Evolutionary conservation across 1,140 invertebrate species (phyloP).

Genomic region (Panagrolaimus sp.): DNA sequence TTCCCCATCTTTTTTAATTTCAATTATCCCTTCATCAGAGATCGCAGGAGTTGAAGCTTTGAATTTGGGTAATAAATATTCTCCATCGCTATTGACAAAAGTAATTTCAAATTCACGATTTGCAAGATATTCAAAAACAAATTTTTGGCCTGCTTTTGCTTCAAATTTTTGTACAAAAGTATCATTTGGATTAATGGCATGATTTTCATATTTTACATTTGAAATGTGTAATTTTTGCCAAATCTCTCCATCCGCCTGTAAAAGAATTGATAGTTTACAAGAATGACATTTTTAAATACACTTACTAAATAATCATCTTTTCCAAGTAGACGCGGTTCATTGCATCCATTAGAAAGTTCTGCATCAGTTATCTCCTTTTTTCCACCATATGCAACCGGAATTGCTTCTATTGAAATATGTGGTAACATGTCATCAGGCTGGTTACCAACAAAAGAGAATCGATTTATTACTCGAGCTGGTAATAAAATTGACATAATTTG

Average conservation of each 20-base stretch:
- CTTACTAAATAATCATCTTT: slow-evolving; percentile 39
- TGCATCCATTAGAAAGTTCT: slow-evolving; percentile 26
- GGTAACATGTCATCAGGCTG: slow-evolving; percentile 25
- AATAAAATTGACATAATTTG: slow-evolving; percentile 40
- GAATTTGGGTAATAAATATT: slow-evolving; percentile 29
- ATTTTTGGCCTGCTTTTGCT: slow-evolving; percentile 23
- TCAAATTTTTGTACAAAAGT: slow-evolving; percentile 21
- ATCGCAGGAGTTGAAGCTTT: slow-evolving; percentile 34
- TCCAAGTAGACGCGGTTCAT: slow-evolving; percentile 20
- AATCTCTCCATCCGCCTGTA: slow-evolving; percentile 29
- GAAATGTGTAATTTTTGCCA: slow-evolving; percentile 25
- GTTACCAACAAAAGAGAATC: slow-evolving; percentile 31
- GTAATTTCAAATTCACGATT: slow-evolving; percentile 42
- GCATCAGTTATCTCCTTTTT: slow-evolving; percentile 27
- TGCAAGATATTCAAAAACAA: slow-evolving; percentile 37
- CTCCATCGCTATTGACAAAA: neutral
- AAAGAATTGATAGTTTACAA: slow-evolving; percentile 7
- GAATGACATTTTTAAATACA: neutral
- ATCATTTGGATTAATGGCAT: slow-evolving; percentile 22
- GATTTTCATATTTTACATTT: slow-evolving; percentile 30
- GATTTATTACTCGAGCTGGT: slow-evolving; percentile 27
- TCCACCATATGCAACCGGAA: slow-evolving; percentile 34
- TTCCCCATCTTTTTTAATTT: slow-evolving; percentile 18
- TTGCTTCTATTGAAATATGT: slow-evolving; percentile 27
- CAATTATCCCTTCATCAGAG: slow-evolving; percentile 35